Base-by-base conservation (phyloP, 1,140 invertebrate species). In the Dryas iulia region DNA sequence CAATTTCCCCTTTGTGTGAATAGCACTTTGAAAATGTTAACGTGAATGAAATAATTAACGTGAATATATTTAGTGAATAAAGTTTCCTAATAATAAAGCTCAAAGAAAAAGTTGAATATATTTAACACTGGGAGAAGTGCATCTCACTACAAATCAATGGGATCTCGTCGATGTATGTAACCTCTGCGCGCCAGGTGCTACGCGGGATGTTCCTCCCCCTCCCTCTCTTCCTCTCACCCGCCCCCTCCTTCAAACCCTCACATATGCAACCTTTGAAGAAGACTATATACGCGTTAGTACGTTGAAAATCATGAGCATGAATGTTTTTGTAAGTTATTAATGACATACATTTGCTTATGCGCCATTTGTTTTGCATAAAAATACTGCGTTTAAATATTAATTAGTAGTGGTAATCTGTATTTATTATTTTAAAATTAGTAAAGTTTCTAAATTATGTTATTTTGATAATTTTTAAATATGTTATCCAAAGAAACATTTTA, bases 131-230 rank as follows among this genome's bases (percentile, higher is more conserved):
- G 47, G 66, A 68, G 26, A 57, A 73, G 64, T 73, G 60, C 63
- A 69, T 82, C 83, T 84, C 63, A 80, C 80, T 71, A 89, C 85
- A 90, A 88, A 90, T 88, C 86, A 87, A 89, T 88, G 81, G 77
- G 83, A 86, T 81, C 82, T 80, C 71, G 79, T 85, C 80, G 86
- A 83, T 74, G 66, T 72, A 82, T 77, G 84, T 85, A 84, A 80
- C 84, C 86, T 85, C 82, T 66, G 78, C 77, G 79, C 85, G 86
- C 88, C 85, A 89, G 88, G 86, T 89, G 86, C 84, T 87, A 84
- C 74, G 83, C 86, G 86, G 88, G 86, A 89, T 88, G 84, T 84
- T 30, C 70, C 76, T 78, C 76, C 72, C 66, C 77, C 78, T 25
- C 66, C 24, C 60, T n/a, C 53, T 26, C 66, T n/a, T n/a, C n/a